These are phyloP conservation scores for Pocillopora damicornis DNA, from an alignment of 64 coral and sea anemone species.

Conservation along the genomic window DNA sequence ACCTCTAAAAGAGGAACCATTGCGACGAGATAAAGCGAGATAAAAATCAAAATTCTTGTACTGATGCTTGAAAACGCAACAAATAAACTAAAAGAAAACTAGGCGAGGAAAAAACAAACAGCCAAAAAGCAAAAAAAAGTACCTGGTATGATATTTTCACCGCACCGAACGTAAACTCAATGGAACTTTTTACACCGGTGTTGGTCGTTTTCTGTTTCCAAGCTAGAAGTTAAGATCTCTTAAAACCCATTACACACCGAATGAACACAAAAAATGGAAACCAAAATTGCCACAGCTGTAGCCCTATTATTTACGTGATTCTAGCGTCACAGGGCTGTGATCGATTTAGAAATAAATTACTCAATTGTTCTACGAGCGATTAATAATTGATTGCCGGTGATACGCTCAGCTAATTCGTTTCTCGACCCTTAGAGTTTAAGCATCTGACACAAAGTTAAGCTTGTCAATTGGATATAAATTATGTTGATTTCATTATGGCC, in stretches of 20 bases:
- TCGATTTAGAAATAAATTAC: slow-evolving; percentile 85
- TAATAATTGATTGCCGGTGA: slow-evolving; percentile 62
- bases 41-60: slow-evolving; percentile 53
- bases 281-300: slow-evolving; percentile 89
- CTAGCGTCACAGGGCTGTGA: slow-evolving; percentile 77
- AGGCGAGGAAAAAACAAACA: neutral
- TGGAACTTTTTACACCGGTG: slow-evolving; percentile 46
- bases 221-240: slow-evolving; percentile 89
- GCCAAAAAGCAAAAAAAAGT: neutral
- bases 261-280: slow-evolving; percentile 90
- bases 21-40: slow-evolving; percentile 36
- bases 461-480: slow-evolving; percentile 75
- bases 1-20: slow-evolving; percentile 19
- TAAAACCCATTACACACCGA: slow-evolving; percentile 97
- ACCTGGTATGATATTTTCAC: slow-evolving; percentile 14
- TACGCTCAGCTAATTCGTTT: slow-evolving; percentile 66
- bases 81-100: slow-evolving; percentile 2
- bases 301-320: slow-evolving; percentile 68
- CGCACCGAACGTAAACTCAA: slow-evolving; percentile 19
- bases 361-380: slow-evolving; percentile 84
- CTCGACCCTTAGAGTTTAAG: slow-evolving; percentile 27
- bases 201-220: slow-evolving; percentile 84
- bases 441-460: slow-evolving; percentile 38
- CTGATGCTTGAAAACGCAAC: slow-evolving; percentile 8
- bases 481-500: slow-evolving; percentile 78